Evolutionary conservation across 2,113 vertebrate species (phyloP), one percentile per base, ranked within the genome.

Genomic region (Propithecus coquereli): DNA sequence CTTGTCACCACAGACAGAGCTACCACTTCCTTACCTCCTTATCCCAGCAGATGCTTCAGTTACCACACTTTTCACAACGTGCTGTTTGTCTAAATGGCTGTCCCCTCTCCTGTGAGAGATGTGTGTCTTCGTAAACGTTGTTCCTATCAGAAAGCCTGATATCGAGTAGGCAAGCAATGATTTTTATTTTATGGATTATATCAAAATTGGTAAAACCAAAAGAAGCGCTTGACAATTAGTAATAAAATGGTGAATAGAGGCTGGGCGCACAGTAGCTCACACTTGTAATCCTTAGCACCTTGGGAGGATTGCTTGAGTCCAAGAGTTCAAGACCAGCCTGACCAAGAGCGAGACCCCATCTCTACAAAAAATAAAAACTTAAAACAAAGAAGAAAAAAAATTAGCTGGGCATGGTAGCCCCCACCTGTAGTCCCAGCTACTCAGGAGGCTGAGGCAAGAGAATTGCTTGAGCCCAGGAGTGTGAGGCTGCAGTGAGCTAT

Each of bases 51-150:
- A 81, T 63, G 20, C n/a, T 91, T 86, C 23, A 27, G 30, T 40
- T 79, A 22, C 1, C 17, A 68, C 12, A 63, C 11, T 32, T 90
- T 17, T 22, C 4, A 68, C 92, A 59, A 61, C 40, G 7, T 27
- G 10, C 5, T 71, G 1, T 32, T 81, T 94, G 34, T 65, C 59
- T 77, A 74, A 52, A 45, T 1, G 9, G 40, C 10, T 12, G 5
- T 11, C 6, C 2, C 8, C 18, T 0, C 0, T 73, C 25, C 8
- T 25, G 10, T n/a, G n/a, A 61, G n/a, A 43, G 34, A 66, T 5
- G 0, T 27, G 4, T 61, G 8, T 47, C 50, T 73, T 77, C 70
- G 14, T 23, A 85, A 91, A 52, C 14, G 4, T 54, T 0, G 14
- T 22, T 90, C 14, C 23, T 47, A 32, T 50, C 40, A 74, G n/a